phyloP scores from a whole-genome alignment of 2,797 vertebrate genomes.

The Tiaroga cobitis region DNA sequence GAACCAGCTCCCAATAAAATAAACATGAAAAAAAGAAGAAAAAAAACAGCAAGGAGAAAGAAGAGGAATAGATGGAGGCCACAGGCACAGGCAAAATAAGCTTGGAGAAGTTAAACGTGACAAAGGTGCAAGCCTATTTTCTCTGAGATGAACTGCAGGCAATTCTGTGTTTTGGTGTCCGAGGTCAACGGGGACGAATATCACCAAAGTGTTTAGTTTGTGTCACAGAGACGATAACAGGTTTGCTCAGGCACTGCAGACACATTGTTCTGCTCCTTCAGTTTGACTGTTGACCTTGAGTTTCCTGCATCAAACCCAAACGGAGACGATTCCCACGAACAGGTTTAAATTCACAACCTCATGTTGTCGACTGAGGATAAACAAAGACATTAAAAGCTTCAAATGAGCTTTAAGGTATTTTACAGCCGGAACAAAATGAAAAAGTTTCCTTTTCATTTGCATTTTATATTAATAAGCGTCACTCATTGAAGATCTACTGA shows the following conservation, averaged over 20 bases:
- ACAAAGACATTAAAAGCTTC: not conserved
- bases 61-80: not conserved
- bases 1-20: conserved; percentile 15
- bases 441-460: not conserved
- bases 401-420: not conserved
- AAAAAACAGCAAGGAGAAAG: not conserved
- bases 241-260: conserved; percentile 3
- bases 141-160: not conserved
- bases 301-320: not conserved
- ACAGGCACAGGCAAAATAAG: not conserved
- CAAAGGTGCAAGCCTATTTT: not conserved
- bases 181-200: conserved; percentile 12
- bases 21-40: not conserved
- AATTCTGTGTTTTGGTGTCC: not conserved
- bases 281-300: conserved; percentile 15
- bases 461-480: not conserved
- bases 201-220: not conserved
- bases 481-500: not conserved
- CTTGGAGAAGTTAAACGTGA: not conserved
- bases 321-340: not conserved
- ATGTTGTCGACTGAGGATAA: not conserved
- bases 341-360: not conserved
- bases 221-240: conserved; percentile 4
- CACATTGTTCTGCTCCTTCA: not conserved
- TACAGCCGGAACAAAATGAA: not conserved